Evolutionary conservation across 2,888 invertebrate genomes (phyloP).

Genomic region (Athrips mouffetella): DNA sequence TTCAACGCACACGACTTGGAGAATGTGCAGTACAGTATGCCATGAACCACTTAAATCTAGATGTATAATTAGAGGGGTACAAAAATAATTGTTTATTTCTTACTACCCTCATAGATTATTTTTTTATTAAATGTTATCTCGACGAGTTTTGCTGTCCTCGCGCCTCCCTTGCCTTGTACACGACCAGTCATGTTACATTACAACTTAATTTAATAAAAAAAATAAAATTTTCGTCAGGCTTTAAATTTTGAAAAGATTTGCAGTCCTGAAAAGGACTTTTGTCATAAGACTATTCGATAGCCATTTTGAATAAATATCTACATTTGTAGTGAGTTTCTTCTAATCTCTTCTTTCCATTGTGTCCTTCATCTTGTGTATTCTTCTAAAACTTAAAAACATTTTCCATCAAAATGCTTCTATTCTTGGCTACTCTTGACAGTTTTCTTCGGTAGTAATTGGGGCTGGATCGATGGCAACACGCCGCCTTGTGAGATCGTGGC

Average conservation of each 20-base stretch:
- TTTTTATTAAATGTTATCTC: too few species aligned
- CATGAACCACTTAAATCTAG: too few species aligned
- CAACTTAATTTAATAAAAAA: too few species aligned
- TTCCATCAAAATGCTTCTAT: background rate
- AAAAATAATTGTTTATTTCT: too few species aligned
- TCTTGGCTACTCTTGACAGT: constrained; percentile 25
- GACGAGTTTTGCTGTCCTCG: too few species aligned
- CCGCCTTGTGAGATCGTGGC: constrained; percentile 53
- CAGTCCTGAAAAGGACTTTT: constrained; percentile 44
- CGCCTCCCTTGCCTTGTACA: too few species aligned
- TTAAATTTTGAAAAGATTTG: constrained; percentile 20
- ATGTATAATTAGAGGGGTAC: too few species aligned
- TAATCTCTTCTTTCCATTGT: background rate
- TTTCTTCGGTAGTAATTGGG: constrained; percentile 51
- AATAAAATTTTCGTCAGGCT: background rate
- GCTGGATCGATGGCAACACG: constrained; percentile 47
- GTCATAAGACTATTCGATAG: background rate
- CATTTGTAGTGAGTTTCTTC: too few species aligned
- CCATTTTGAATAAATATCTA: constrained; percentile 12
- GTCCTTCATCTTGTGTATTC: background rate
- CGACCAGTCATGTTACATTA: too few species aligned
- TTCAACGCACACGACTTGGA: too few species aligned
- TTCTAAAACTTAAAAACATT: background rate
- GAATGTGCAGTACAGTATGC: too few species aligned
- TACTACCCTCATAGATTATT: too few species aligned